Evolutionary conservation across 2,797 vertebrate genomes (phyloP).

Genomic region (Rachycentron canadum): DNA sequence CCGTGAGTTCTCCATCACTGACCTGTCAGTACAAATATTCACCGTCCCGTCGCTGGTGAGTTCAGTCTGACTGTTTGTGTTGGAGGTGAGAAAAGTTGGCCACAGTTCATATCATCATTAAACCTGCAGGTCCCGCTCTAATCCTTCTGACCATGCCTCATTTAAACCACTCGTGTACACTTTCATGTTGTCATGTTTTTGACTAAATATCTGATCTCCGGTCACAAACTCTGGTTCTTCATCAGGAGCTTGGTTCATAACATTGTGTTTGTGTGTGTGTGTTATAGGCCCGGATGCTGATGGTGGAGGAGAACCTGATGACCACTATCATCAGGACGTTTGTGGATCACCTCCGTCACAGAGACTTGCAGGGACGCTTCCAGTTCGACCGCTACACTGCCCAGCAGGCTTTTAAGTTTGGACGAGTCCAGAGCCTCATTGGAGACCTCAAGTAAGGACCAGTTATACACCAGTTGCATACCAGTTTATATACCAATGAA

Average conservation of each 20-base stretch:
- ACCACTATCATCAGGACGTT: slow-evolving; percentile 96
- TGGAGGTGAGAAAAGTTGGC: neutral
- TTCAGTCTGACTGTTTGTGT: slow-evolving; percentile 21
- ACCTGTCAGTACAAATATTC: slow-evolving; percentile 98
- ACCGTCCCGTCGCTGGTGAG: slow-evolving; percentile 92
- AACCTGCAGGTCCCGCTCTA: neutral
- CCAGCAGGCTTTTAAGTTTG: slow-evolving; percentile 96
- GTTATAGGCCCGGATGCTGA: slow-evolving; percentile 93
- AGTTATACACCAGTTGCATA: neutral
- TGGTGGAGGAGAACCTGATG: slow-evolving; percentile 96
- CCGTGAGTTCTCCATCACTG: slow-evolving; percentile 96
- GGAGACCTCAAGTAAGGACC: slow-evolving; percentile 83
- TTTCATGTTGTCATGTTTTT: neutral
- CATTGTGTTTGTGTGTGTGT: slow-evolving; percentile 15
- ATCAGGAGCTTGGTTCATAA: neutral
- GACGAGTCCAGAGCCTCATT: slow-evolving; percentile 95
- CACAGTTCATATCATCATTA: neutral
- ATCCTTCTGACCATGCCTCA: no score
- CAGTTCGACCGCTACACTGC: slow-evolving; percentile 97
- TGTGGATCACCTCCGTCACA: slow-evolving; percentile 93
- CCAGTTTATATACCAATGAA: neutral
- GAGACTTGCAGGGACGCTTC: slow-evolving; percentile 95
- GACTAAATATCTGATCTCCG: neutral
- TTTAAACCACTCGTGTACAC: neutral
- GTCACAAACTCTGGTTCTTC: neutral